Evolutionary conservation across 2,113 vertebrate species (phyloP), one percentile per base, ranked within the genome.

Genomic region (Halcyon malimbica): DNA sequence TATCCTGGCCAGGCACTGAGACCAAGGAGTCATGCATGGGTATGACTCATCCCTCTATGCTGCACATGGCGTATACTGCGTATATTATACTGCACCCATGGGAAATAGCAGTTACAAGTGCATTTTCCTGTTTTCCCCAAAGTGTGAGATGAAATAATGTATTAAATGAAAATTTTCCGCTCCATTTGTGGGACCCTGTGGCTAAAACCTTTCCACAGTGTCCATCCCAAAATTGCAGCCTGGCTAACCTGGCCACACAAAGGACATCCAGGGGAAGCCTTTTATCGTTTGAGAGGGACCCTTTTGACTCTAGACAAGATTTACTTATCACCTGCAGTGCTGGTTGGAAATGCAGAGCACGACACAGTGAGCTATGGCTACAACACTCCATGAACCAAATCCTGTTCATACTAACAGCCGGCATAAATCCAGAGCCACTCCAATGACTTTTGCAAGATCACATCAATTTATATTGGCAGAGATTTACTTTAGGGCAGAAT

Each of bases 301-400:
- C 67, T 90, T 84, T 50, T 1, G 7, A 39, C 51, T 91, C 69
- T 44, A 4, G 1, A 73, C 70, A 93, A 92, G 63, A 62, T 85
- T 83, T 85, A 76, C 71, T 92, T 46, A 26, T 94, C 93, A 96
- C 95, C 94, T 96, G 95, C 96, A 95, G 96, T 94, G 91, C 94
- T 89, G 89, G 81, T 76, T 97, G 87, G 86, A 65, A 90, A 94
- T 77, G 92, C 94, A 89, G 92, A 97, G 90, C 54, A 90, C 57
- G 77, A 94, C 87, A 93, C 80, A 37, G 91, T 68, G 92, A 94
- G 95, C 88, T 95, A 94, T 59, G 92, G 95, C 86, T 41, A 69
- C 83, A 73, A 93, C 59, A 10, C 80, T 79, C 90, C 91, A 87
- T 91, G 91, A 65, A 48, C 93, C 96, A 95, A 96, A 48, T 51